Conservation (phyloP, 2,797 vertebrate species). For the Heteromormyrus szaboi region DNA sequence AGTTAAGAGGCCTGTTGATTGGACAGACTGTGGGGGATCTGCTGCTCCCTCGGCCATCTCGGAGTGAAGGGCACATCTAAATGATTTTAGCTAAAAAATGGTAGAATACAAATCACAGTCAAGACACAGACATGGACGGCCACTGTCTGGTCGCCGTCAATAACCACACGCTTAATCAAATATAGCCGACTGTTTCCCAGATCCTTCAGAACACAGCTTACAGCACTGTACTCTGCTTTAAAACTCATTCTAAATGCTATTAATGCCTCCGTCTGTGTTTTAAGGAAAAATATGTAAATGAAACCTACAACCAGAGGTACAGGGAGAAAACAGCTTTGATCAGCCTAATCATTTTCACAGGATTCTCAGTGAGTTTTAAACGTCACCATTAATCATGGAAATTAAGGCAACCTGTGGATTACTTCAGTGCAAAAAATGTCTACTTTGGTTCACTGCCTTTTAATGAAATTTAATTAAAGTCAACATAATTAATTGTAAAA, state of each 20-base stretch:
- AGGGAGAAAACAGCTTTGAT: background rate
- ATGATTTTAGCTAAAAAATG: background rate
- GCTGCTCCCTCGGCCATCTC: slow-evolving; percentile 2
- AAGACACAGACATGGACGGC: slow-evolving; percentile 1
- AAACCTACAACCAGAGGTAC: background rate
- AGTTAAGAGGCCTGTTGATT: slow-evolving; percentile 34
- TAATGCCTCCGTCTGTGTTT: background rate
- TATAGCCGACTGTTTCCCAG: slow-evolving; percentile 17
- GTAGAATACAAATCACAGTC: slow-evolving; percentile 13
- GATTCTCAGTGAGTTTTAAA: background rate
- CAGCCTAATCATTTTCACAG: background rate
- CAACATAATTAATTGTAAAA: background rate
- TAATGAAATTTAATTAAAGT: background rate
- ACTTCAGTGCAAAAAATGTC: background rate
- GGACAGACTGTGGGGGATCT: slow-evolving; percentile 35
- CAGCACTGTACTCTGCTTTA: slow-evolving; percentile 15
- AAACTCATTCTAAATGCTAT: slow-evolving; percentile 4
- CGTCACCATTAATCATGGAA: background rate
- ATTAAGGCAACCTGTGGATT: background rate
- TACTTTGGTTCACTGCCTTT: background rate
- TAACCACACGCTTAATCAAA: slow-evolving; percentile 28
- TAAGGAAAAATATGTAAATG: background rate
- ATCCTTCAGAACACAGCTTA: slow-evolving; percentile 27
- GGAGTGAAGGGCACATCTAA: slow-evolving; percentile 22
- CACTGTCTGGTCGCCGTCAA: background rate